Base-by-base conservation (phyloP, 2,797 vertebrate species). In the Crenuchus spilurus region DNA sequence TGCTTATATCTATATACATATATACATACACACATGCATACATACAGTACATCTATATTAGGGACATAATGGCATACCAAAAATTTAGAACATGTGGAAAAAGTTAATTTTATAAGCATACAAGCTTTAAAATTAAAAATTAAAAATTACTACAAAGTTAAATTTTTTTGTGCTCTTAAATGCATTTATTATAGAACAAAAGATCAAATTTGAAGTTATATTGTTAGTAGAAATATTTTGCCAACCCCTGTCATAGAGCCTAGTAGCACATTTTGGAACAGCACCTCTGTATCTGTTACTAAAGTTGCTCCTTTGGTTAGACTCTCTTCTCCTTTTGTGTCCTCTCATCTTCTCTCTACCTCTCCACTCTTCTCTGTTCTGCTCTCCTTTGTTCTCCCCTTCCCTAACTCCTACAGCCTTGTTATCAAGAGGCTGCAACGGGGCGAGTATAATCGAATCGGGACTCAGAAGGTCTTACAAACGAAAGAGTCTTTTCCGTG, bases 361-460 rank as follows among this genome's bases (percentile, higher is more conserved):
- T 13, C 11, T 58, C 10, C 16, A 14, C 52, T 26, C n/a, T 33
- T n/a, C 57, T 67, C 6, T n/a, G n/a, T n/a, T 16, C 18, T 16
- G 24, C 26, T 63, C 42, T 76, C 65, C 67, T 68, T 65, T 66
- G 68, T 60, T 82, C 79, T 39, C 35, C 65, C 72, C 46, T 39
- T 63, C 46, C 37, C 18, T 54, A 68, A 58, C 79, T 78, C 69
- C 49, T 42, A 70, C 61, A 18, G 35, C 52, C 72, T 55, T 52
- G 71, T 84, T 83, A 81, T 80, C 75, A 84, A 83, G 78, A 80
- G 73, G 66, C 71, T 80, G 64, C 72, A 80, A 78, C 68, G 80
- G 79, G 76, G 75, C 68, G 74, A 79, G 71, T 84, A 64, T 78
- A 83, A 88, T 88, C 75, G 69, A 86, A 84, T 86, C 76, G 65